Conservation (phyloP, 2,888 invertebrate genomes). For the Xestia sexstrigata region DNA sequence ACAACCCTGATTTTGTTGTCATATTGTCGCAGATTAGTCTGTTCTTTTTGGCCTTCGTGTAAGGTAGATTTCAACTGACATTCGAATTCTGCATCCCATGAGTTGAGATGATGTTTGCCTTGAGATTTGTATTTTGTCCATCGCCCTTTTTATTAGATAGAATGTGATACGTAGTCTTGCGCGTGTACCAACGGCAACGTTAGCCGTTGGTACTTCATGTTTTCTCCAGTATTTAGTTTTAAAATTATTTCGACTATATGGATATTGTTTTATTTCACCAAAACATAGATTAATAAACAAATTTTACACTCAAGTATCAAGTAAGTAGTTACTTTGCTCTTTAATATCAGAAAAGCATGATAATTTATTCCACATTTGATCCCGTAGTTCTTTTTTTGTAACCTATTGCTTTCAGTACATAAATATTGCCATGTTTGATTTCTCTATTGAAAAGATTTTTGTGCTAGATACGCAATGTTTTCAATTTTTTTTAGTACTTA, state of each 20-base stretch:
- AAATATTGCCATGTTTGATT: conserved; percentile 17
- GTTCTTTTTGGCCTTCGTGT: not conserved
- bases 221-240: conserved; percentile 23
- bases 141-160: conserved; percentile 31
- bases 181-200: conserved; percentile 22
- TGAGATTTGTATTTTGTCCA: conserved; percentile 27
- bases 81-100: not conserved
- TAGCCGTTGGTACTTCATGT: conserved; percentile 30
- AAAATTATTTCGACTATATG: conserved; percentile 8
- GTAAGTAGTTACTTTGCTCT: not conserved
- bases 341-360: not conserved
- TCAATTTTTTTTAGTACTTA: conserved; percentile 19
- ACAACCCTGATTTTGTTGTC: not conserved
- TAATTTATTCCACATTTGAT: conserved; percentile 8
- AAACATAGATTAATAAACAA: not conserved
- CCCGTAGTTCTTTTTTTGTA: not conserved
- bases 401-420: not conserved
- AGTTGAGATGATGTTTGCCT: not conserved
- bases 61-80: not conserved
- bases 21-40: not conserved
- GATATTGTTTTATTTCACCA: conserved; percentile 11
- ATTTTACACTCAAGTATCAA: not conserved
- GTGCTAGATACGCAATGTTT: conserved; percentile 21
- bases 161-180: conserved; percentile 43
- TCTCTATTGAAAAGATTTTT: conserved; percentile 5